phyloP scores from a whole-genome alignment of 1,140 invertebrate genomes.

The Atta texana region DNA sequence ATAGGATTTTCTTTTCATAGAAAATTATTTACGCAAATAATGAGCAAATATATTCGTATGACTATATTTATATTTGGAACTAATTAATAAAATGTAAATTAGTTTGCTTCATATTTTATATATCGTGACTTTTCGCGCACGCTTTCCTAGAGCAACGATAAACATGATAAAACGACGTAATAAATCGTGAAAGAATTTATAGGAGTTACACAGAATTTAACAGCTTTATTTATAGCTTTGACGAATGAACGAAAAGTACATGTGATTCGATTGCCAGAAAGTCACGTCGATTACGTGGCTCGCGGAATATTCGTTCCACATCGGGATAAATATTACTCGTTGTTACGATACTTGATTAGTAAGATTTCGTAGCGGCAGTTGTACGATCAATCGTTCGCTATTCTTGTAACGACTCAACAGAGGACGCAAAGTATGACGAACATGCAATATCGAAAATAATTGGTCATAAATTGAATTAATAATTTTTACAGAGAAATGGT shows the following conservation, averaged over 20 bases:
- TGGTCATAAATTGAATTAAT: not conserved
- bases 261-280: slow-evolving; percentile 49
- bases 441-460: slow-evolving; percentile 26
- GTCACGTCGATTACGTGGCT: slow-evolving; percentile 46
- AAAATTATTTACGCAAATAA: not conserved
- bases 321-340: slow-evolving; percentile 31
- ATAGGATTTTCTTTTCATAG: not conserved
- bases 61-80: not conserved
- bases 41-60: not conserved
- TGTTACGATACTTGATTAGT: slow-evolving; percentile 31
- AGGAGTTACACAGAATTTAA: slow-evolving; percentile 5
- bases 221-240: slow-evolving; percentile 21
- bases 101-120: not conserved
- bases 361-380: not conserved
- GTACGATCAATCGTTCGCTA: slow-evolving; percentile 30
- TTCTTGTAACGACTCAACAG: slow-evolving; percentile 25
- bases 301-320: slow-evolving; percentile 44
- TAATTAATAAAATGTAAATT: slow-evolving; percentile 14
- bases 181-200: slow-evolving; percentile 54
- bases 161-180: slow-evolving; percentile 34
- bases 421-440: slow-evolving; percentile 3
- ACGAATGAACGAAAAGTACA: slow-evolving; percentile 8
- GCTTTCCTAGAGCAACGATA: not conserved
- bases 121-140: not conserved
- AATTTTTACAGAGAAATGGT: not conserved